phyloP scores from a whole-genome alignment of 2,797 vertebrate genomes.

The Acipenser ruthenus region DNA sequence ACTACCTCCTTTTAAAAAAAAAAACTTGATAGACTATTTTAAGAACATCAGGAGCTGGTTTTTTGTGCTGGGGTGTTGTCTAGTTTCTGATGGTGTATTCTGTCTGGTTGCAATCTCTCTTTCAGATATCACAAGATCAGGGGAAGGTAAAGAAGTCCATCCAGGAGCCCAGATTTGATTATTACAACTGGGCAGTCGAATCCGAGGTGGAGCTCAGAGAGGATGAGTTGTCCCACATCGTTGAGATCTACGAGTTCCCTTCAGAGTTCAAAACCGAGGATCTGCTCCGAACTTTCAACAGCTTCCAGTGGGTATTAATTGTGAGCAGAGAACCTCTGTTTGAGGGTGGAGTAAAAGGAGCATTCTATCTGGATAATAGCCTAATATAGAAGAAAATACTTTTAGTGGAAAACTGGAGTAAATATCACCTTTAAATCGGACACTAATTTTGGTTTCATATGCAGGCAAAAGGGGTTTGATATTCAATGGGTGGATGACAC shows the following conservation, averaged over 20 bases:
- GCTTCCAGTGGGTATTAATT: slow-evolving; percentile 74
- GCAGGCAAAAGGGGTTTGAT: slow-evolving; percentile 89
- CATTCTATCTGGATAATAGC: too few species aligned
- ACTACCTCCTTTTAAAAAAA: too few species aligned
- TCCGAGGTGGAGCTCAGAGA: slow-evolving; percentile 68
- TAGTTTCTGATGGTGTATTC: too few species aligned
- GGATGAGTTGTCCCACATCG: slow-evolving; percentile 82
- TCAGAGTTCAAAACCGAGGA: slow-evolving; percentile 86
- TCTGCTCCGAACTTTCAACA: slow-evolving; percentile 79
- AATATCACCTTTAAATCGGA: too few species aligned
- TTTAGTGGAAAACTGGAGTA: too few species aligned
- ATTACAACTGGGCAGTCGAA: slow-evolving; percentile 62
- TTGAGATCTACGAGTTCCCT: slow-evolving; percentile 96
- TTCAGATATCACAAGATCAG: slow-evolving; percentile 56
- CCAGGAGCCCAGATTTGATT: slow-evolving; percentile 75
- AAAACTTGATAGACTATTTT: too few species aligned
- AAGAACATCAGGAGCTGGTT: too few species aligned
- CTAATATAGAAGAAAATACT: too few species aligned
- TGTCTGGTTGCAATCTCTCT: not conserved
- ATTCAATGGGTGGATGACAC: slow-evolving; percentile 90
- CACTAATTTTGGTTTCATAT: slow-evolving; percentile 19
- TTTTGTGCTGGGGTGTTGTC: too few species aligned
- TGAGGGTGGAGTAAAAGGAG: too few species aligned
- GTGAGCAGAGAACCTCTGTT: not conserved
- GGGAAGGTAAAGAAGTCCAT: slow-evolving; percentile 47